These are phyloP conservation scores for Euleptes europaea DNA, from an alignment of 2,113 vertebrate genomes.

Conservation along the genomic window DNA sequence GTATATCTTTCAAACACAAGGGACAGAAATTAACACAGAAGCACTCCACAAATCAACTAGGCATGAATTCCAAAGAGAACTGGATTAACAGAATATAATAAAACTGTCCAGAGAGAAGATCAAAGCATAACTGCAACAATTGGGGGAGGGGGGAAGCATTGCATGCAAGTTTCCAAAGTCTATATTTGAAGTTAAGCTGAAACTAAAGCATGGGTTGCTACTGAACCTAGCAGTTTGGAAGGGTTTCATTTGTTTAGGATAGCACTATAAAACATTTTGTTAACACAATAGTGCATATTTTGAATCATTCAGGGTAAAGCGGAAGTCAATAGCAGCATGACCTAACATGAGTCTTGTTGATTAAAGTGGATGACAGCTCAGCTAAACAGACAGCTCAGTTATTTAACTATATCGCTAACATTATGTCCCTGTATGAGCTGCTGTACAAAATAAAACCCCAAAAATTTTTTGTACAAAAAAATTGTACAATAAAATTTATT, in stretches of 20 bases:
- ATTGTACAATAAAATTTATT: too few species aligned
- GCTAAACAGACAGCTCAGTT: too few species aligned
- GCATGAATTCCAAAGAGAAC: slow-evolving; percentile 21
- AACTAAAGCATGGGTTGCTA: neutral
- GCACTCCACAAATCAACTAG: slow-evolving; percentile 10
- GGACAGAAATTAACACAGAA: slow-evolving; percentile 46
- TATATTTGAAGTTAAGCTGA: neutral
- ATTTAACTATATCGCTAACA: too few species aligned
- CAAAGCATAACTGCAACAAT: slow-evolving; percentile 6
- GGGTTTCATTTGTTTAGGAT: too few species aligned
- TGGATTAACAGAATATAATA: slow-evolving; percentile 30
- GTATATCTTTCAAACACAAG: neutral
- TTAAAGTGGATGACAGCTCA: neutral
- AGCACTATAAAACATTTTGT: too few species aligned
- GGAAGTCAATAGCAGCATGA: neutral
- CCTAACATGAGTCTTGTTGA: neutral
- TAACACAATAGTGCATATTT: neutral
- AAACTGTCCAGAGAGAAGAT: slow-evolving; percentile 26
- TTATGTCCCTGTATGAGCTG: too few species aligned
- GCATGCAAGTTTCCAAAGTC: neutral
- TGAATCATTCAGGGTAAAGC: neutral
- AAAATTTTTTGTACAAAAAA: too few species aligned
- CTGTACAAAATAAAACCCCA: too few species aligned
- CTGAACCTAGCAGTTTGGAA: too few species aligned
- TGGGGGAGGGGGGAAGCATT: neutral